Conservation (phyloP, 2,113 vertebrate species). For the Heteronetta atricapilla region DNA sequence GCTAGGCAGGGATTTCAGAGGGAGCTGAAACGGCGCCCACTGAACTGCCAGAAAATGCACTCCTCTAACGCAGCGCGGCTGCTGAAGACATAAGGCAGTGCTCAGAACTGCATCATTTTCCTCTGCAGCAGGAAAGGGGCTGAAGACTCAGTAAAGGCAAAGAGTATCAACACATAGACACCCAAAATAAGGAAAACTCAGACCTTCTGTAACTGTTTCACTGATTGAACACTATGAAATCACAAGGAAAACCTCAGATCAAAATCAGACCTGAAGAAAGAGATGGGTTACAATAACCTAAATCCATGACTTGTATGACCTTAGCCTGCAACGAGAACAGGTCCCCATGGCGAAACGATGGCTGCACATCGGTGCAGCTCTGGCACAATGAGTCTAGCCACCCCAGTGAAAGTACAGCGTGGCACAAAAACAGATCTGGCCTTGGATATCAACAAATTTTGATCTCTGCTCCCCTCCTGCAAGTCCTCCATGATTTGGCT, state of each 20-base stretch:
- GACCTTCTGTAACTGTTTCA: not conserved
- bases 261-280: not conserved
- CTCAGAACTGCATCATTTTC: not conserved
- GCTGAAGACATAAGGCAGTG: slow-evolving; percentile 31
- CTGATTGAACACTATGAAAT: not conserved
- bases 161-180: not conserved
- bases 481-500: not conserved
- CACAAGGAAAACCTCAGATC: not conserved
- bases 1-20: slow-evolving; percentile 33
- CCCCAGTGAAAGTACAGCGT: not conserved
- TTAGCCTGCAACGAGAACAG: fast-evolving
- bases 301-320: not conserved
- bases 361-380: no score
- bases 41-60: not conserved
- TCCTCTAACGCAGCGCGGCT: not conserved
- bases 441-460: not conserved
- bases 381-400: not conserved
- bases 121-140: not conserved
- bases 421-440: not conserved
- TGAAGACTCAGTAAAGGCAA: not conserved
- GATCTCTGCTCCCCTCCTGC: not conserved
- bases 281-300: not conserved
- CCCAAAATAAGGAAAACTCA: not conserved
- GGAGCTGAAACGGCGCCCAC: slow-evolving; percentile 30
- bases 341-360: no score